A percentile compares a stretch with the other conserved stretches of the same genome.
Conservation (phyloP, 2,888 invertebrate genomes). For the Drosophila pseudotakahashii region DNA sequence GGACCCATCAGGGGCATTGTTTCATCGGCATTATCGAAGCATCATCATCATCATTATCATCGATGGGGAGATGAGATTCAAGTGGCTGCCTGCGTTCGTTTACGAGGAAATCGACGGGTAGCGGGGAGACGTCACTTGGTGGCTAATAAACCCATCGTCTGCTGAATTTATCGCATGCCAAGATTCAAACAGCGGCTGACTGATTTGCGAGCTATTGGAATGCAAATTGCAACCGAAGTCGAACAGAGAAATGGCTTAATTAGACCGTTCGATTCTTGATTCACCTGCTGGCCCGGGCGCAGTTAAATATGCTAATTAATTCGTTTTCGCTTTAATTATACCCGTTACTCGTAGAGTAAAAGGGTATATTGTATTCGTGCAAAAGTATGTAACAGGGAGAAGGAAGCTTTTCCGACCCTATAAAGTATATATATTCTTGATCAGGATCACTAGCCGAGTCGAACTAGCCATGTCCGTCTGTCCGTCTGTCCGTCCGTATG, state of each 20-base stretch:
- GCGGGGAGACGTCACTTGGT: conserved; percentile 24
- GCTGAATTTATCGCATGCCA: conserved; percentile 54
- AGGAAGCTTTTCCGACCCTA: too few relatives aligned
- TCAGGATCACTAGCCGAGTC: too few relatives aligned
- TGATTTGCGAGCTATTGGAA: conserved; percentile 34
- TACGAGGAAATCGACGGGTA: conserved; percentile 48
- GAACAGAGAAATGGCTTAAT: conserved; percentile 44
- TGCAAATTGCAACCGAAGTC: conserved; percentile 41
- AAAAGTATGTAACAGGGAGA: too few relatives aligned
- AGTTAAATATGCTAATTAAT: conserved; percentile 31
- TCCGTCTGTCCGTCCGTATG: too few relatives aligned
- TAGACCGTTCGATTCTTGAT: conserved; percentile 25
- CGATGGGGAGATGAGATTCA: conserved; percentile 47
- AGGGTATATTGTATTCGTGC: too few relatives aligned
- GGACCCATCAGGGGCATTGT: conserved; percentile 28
- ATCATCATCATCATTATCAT: conserved; percentile 40
- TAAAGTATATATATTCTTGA: too few relatives aligned
- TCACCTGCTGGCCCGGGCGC: conserved; percentile 20
- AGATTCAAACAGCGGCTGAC: conserved; percentile 33
- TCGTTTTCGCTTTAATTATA: conserved; percentile 16
- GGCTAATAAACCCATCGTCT: conserved; percentile 73
- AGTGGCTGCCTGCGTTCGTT: conserved; percentile 61
- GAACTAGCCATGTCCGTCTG: too few relatives aligned
- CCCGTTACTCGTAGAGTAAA: too few relatives aligned
- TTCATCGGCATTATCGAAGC: conserved; percentile 40